Evolutionary conservation across 2,113 vertebrate species (phyloP), one percentile per base, ranked within the genome.

Genomic region (Falco punctatus): DNA sequence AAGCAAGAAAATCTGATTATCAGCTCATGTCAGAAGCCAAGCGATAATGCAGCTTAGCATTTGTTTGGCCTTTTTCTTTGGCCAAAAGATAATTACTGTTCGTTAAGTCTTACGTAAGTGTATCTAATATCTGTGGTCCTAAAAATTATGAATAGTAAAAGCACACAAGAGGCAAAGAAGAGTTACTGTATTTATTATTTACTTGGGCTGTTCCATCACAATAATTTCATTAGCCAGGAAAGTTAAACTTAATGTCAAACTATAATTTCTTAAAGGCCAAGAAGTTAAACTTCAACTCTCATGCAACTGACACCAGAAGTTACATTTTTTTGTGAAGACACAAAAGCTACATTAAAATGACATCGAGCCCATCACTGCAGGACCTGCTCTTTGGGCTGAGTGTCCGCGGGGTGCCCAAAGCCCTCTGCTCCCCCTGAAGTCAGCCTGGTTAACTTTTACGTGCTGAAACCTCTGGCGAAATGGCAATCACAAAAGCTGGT

Each of bases 1-100:
- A 99, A 99, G 98, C 98, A 98, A 98, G 98, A 98, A 99, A 99
- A 99, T 99, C 99, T 99, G 99, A 99, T 99, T 99, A 99, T 99
- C 99, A 99, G 99, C 99, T 99, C 98, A 99, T 99, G 99, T 99
- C 99, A 99, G 99, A 99, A 99, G 98, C 98, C 99, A 99, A 99
- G 98, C 97, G 98, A 99, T 99, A 99, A 99, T 99, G 98, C 98
- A 99, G 99, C 98, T 99, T 99, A 99, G 99, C 98, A 98, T 99
- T 99, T 98, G 98, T 98, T 98, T 98, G 98, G 98, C 98, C 98
- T 99, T 99, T 99, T 98, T 98, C 98, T 98, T 98, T 98, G 98
- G 99, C 98, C 98, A 99, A 98, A 98, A 98, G 98, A 99, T 99
- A 99, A 99, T 99, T 99, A 98, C 98, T 97, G 98, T 98, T 98